These are phyloP conservation scores for Halcyon smyrnensis DNA, from an alignment of 2,797 vertebrate species.

Conservation along the genomic window DNA sequence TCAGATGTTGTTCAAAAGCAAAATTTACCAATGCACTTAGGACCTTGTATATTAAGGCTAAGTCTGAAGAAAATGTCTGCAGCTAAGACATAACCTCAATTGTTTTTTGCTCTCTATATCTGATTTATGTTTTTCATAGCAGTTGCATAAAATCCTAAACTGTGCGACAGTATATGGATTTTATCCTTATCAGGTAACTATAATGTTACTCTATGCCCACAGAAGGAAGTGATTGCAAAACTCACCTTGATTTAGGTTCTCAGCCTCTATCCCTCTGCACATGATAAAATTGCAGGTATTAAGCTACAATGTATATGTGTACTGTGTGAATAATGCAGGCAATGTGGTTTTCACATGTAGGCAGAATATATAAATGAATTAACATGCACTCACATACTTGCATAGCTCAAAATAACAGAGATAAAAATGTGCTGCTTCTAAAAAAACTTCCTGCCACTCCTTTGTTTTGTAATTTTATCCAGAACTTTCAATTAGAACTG, in stretches of 20 bases:
- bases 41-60: background rate
- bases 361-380: background rate
- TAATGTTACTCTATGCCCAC: background rate
- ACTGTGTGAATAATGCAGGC: background rate
- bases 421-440: background rate
- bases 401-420: background rate
- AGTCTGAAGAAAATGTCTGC: background rate
- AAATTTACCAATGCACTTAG: background rate
- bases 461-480: background rate
- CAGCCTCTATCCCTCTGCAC: background rate
- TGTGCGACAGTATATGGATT: background rate
- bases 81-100: background rate
- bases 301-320: background rate
- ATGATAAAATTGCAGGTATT: background rate
- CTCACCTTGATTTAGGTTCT: background rate
- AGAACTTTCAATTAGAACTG: background rate
- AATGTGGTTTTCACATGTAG: background rate
- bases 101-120: background rate
- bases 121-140: background rate
- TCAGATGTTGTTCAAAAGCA: background rate
- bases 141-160: background rate
- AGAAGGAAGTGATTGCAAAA: background rate
- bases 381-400: background rate
- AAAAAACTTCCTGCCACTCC: background rate
- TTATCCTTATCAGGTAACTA: background rate